phyloP scores from a whole-genome alignment of 2,797 vertebrate species.

The Graptemys geographica region DNA sequence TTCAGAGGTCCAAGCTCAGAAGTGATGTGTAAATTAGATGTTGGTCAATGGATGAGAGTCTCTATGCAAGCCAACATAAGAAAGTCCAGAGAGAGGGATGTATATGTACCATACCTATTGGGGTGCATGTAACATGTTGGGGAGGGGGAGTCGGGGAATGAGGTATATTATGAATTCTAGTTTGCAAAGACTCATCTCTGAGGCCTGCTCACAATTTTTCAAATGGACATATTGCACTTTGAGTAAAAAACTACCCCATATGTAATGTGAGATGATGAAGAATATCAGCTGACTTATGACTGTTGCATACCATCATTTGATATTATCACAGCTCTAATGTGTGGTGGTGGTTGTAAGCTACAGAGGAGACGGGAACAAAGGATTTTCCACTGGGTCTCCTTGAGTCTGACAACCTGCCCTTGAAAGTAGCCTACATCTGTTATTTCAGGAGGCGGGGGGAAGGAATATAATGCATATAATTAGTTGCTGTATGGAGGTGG shows the following conservation, averaged over 20 bases:
- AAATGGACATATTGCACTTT: background rate
- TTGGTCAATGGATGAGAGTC: background rate
- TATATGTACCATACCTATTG: fast-evolving
- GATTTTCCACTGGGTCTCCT: background rate
- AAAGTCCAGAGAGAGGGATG: background rate
- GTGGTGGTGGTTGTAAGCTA: background rate
- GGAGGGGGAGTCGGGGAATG: background rate
- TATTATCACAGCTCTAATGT: background rate
- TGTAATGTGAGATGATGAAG: background rate
- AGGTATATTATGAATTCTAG: background rate
- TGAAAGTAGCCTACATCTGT: background rate
- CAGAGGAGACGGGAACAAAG: background rate
- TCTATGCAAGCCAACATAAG: background rate
- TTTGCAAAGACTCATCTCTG: background rate
- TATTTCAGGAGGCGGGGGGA: no score
- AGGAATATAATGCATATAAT: background rate
- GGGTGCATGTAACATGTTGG: fast-evolving
- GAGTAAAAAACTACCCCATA: background rate
- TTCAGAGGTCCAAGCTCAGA: no score
- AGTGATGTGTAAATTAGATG: no score
- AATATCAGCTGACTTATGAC: background rate
- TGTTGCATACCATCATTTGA: background rate
- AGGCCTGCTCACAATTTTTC: background rate
- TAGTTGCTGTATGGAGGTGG: background rate
- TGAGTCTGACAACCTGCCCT: background rate